Evolutionary conservation across 2,888 invertebrate species (phyloP).

Genomic region (Platerodrilus igneus): DNA sequence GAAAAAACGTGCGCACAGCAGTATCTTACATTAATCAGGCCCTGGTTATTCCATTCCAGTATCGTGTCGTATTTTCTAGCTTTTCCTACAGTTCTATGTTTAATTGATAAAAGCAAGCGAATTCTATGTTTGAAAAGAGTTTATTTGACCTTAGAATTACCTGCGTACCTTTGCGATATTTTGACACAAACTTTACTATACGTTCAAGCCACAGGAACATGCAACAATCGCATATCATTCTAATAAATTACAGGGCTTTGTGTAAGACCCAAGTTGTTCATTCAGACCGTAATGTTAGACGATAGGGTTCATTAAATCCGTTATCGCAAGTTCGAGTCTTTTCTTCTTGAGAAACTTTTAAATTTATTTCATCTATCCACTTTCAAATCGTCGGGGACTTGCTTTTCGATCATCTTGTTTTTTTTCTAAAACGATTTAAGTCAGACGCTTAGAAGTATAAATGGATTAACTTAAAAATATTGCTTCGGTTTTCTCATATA

Average conservation of each 20-base stretch:
- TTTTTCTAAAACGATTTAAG: no score
- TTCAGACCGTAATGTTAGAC: slow-evolving; percentile 40
- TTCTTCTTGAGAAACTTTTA: slow-evolving; percentile 46
- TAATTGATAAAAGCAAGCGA: no score
- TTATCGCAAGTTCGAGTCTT: slow-evolving; percentile 46
- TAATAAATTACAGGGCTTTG: slow-evolving; percentile 45
- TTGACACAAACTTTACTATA: slow-evolving; percentile 24
- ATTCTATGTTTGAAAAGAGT: slow-evolving; percentile 15
- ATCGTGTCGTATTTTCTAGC: no score
- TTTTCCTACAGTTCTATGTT: no score
- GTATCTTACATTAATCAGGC: no score
- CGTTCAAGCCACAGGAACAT: slow-evolving; percentile 39
- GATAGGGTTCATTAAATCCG: slow-evolving; percentile 49
- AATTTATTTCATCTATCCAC: slow-evolving; percentile 49
- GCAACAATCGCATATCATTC: slow-evolving; percentile 44
- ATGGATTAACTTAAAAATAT: no score
- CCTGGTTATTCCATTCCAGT: no score
- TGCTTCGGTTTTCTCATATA: no score
- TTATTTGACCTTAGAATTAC: slow-evolving; percentile 18
- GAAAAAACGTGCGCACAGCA: no score
- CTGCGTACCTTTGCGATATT: slow-evolving; percentile 20
- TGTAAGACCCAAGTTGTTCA: slow-evolving; percentile 33
- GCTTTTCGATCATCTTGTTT: no score
- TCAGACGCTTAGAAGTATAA: no score
- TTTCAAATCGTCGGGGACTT: slow-evolving; percentile 37